Percentiles rank a stretch among this genome's conserved stretches.
Evolutionary conservation across 64 coral and sea anemone species (phyloP).

Genomic region (Pachyseris speciosa): DNA sequence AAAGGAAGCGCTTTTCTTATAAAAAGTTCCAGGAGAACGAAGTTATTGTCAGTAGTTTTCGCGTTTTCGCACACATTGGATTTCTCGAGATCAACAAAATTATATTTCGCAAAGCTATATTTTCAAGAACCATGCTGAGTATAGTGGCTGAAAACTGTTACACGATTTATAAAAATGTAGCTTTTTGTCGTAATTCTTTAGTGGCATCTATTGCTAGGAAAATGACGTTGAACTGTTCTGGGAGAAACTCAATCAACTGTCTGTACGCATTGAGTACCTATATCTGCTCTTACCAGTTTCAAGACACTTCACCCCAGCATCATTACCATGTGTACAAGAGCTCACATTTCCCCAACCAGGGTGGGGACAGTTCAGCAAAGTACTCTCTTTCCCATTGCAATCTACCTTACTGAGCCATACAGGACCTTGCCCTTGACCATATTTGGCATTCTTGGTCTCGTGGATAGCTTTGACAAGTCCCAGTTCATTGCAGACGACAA

Average conservation of each 20-base stretch:
- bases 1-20: too few species aligned
- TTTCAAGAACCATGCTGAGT: too few species aligned
- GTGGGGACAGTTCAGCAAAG: conserved; percentile 62
- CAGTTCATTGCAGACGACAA: conserved; percentile 79
- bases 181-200: too few species aligned
- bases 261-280: not conserved
- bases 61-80: too few species aligned
- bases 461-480: conserved; percentile 84
- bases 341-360: conserved; percentile 60
- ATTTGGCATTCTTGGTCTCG: conserved; percentile 86
- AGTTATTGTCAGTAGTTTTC: too few species aligned
- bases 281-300: conserved; percentile 46
- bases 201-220: too few species aligned
- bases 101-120: too few species aligned
- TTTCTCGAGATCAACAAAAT: too few species aligned
- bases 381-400: conserved; percentile 66
- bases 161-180: too few species aligned
- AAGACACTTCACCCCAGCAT: conserved; percentile 91
- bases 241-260: not conserved
- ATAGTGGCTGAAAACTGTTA: too few species aligned
- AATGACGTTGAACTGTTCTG: not conserved
- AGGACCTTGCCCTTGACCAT: conserved; percentile 70
- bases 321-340: conserved; percentile 74
- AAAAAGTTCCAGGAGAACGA: too few species aligned
- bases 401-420: conserved; percentile 86